Evolutionary conservation across 2,113 vertebrate species (phyloP).

Genomic region (Erythrocebus patas): DNA sequence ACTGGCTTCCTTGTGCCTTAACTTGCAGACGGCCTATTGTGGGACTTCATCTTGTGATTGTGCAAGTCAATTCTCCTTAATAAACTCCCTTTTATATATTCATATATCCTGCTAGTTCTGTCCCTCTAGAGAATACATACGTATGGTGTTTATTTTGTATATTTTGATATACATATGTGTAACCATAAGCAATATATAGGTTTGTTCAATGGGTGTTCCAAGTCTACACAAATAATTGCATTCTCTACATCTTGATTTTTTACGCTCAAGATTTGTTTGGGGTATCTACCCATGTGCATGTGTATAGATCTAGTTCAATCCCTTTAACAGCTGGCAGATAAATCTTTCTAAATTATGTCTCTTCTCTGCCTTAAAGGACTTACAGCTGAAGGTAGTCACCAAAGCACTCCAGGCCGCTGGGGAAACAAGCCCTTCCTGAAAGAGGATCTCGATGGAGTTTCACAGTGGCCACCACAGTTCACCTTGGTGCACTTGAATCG

Average conservation of each 20-base stretch:
- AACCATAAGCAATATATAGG: background rate
- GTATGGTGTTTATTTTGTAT: background rate
- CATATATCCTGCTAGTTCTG: too few species aligned
- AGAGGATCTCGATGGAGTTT: background rate
- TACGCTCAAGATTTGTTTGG: background rate
- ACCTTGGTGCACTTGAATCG: background rate
- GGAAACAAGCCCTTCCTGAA: background rate
- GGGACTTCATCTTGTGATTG: too few species aligned
- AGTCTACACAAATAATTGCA: background rate
- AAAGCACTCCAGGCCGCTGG: background rate
- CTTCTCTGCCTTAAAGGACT: background rate
- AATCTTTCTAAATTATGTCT: background rate
- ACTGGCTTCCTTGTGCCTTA: too few species aligned
- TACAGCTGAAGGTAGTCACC: background rate
- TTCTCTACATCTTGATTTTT: background rate
- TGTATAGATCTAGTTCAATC: background rate
- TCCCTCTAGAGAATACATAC: too few species aligned
- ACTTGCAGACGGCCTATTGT: too few species aligned
- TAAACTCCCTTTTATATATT: too few species aligned
- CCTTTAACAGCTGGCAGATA: background rate
- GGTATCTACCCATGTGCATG: background rate
- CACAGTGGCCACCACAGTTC: background rate
- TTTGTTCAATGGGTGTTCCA: background rate
- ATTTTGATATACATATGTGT: background rate
- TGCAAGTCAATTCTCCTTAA: too few species aligned